phyloP scores from a whole-genome alignment of 2,888 invertebrate species.

The Tiliacea citrago region DNA sequence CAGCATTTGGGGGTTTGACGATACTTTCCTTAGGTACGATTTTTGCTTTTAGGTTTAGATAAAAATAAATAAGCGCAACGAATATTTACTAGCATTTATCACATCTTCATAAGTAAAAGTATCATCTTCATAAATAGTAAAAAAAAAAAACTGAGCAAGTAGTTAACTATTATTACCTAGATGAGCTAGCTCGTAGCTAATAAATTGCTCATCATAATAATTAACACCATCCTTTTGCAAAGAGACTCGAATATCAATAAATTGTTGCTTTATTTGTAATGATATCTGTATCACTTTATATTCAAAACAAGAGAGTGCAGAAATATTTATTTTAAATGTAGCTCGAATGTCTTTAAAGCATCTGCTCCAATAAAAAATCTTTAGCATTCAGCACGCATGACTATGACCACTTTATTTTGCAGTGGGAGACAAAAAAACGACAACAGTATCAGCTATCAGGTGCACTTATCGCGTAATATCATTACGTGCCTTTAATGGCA shows the following conservation, averaged over 20 bases:
- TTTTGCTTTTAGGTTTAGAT: neutral
- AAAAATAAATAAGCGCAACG: neutral
- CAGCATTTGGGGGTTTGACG: conserved; percentile 29
- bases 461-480: conserved; percentile 62
- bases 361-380: conserved; percentile 49
- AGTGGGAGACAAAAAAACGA: conserved; percentile 54
- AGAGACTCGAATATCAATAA: conserved; percentile 37
- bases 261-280: conserved; percentile 29
- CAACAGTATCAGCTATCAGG: conserved; percentile 54
- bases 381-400: conserved; percentile 53
- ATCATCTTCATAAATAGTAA: neutral
- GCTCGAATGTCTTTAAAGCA: conserved; percentile 33
- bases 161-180: neutral
- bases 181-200: neutral
- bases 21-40: neutral
- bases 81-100: neutral
- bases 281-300: conserved; percentile 43
- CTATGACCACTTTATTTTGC: conserved; percentile 59
- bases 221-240: conserved; percentile 6
- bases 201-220: conserved; percentile 21
- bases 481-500: conserved; percentile 64
- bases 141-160: neutral
- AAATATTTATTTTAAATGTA: conserved; percentile 52
- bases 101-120: neutral
- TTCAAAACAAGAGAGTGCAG: conserved; percentile 40